Evolutionary conservation across 1,140 invertebrate genomes (phyloP), one percentile per base, ranked within the genome.

Genomic region (Lordiphosa collinella): DNA sequence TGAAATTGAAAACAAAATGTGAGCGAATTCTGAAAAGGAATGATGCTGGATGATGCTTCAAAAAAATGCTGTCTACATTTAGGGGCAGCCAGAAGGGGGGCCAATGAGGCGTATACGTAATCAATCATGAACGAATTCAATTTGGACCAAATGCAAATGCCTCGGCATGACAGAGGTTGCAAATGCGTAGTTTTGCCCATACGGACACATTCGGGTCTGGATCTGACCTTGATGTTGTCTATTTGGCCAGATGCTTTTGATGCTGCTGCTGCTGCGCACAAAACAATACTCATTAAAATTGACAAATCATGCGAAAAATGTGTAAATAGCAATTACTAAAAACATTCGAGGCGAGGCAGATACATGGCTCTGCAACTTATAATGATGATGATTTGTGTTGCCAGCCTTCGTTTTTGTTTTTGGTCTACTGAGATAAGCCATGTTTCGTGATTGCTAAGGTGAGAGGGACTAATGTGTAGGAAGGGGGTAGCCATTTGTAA

Each of bases 81-180:
- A 34, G 68, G 62, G 18, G 18, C 18, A 18, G 18, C 18, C 18
- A 18, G 2, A 4, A 3, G 2, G 18, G 25, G 52, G 63, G 60
- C 54, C 40, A 9, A 60, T 46, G 32, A 50, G 61, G 61, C 62
- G 66, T 56, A 60, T 80, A 62, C 72, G 71, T 72, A 82, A 82
- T 82, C 76, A 82, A 82, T 82, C 76, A 82, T 82, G 67, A 70
- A 54, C 78, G 67, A 82, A 82, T 82, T 82, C 78, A 82, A 82
- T 82, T 82, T 84, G 48, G 62, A 71, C 57, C 54, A 67, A 67
- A 35, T 12, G 47, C 47, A 48, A 48, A 36, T 13, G 32, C 13
- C 18, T 40, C 35, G 11, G 9, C 12, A 40, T 37, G 8, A 46
- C 29, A 59, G 49, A 54, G 40, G 34, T 31, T 44, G 63, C 32